Evolutionary conservation across 2,113 vertebrate genomes (phyloP).

Genomic region (Pipa parva): DNA sequence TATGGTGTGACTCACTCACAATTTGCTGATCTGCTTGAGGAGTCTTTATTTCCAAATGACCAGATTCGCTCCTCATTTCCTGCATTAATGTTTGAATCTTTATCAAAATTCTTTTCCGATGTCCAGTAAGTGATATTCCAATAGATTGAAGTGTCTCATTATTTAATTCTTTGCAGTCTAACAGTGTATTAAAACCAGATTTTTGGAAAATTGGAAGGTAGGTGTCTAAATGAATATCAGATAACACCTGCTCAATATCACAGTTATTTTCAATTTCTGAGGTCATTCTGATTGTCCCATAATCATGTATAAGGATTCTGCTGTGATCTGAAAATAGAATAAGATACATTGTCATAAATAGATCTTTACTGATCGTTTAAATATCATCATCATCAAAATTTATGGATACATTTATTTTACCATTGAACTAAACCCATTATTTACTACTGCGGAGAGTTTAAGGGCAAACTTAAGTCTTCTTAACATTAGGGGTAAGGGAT

Average conservation of each 20-base stretch:
- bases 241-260: constrained; percentile 73
- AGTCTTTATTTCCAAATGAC: constrained; percentile 48
- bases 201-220: constrained; percentile 68
- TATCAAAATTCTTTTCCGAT: constrained; percentile 82
- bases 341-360: too few species aligned
- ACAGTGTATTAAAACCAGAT: constrained; percentile 65
- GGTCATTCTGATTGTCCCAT: constrained; percentile 62
- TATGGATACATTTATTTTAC: too few species aligned
- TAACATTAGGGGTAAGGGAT: too few species aligned
- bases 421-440: too few species aligned
- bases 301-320: neutral
- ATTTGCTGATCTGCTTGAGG: constrained; percentile 7
- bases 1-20: neutral
- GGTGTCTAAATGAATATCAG: constrained; percentile 75
- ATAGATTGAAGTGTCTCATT: constrained; percentile 71
- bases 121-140: constrained; percentile 80
- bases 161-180: constrained; percentile 68
- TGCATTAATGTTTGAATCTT: constrained; percentile 65
- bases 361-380: too few species aligned
- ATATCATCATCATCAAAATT: too few species aligned
- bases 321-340: neutral
- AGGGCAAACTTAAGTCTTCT: too few species aligned
- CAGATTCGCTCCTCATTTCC: constrained; percentile 45
- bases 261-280: constrained; percentile 49
- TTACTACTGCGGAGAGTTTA: too few species aligned